Conservation (phyloP, 1,140 invertebrate species). For the Monochamus saltuarius region DNA sequence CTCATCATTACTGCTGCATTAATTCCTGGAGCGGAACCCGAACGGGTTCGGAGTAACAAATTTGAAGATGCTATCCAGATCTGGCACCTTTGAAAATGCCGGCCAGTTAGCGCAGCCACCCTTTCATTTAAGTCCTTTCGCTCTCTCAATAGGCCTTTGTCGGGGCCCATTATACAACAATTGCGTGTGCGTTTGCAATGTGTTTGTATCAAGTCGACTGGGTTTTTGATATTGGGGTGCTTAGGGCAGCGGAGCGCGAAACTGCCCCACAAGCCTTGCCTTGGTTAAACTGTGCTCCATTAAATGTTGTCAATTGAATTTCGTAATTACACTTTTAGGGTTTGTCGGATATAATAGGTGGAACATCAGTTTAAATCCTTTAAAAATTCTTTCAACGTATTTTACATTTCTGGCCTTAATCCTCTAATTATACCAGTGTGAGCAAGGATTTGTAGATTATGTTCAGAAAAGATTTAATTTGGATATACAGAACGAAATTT, state of each 20-base stretch:
- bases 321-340: conserved; percentile 16
- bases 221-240: conserved; percentile 33
- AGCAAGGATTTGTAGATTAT: no score
- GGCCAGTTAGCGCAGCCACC: conserved; percentile 36
- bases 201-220: conserved; percentile 39
- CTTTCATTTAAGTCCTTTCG: conserved; percentile 37
- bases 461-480: no score
- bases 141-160: conserved; percentile 37
- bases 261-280: conserved; percentile 30
- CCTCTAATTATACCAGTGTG: no score
- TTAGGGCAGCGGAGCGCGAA: conserved; percentile 34
- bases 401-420: no score
- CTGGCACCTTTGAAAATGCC: conserved; percentile 39
- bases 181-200: conserved; percentile 36
- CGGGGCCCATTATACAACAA: conserved; percentile 41
- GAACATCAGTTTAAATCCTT: no score
- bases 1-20: conserved; percentile 33
- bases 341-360: no score
- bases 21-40: conserved; percentile 25
- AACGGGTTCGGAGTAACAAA: conserved; percentile 23
- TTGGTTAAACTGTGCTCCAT: conserved; percentile 6
- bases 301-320: conserved; percentile 19
- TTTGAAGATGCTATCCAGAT: conserved; percentile 34
- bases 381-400: no score
- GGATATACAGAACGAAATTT: no score